Evolutionary conservation across 2,797 vertebrate genomes (phyloP).

Genomic region (Thalassophryne amazonica): DNA sequence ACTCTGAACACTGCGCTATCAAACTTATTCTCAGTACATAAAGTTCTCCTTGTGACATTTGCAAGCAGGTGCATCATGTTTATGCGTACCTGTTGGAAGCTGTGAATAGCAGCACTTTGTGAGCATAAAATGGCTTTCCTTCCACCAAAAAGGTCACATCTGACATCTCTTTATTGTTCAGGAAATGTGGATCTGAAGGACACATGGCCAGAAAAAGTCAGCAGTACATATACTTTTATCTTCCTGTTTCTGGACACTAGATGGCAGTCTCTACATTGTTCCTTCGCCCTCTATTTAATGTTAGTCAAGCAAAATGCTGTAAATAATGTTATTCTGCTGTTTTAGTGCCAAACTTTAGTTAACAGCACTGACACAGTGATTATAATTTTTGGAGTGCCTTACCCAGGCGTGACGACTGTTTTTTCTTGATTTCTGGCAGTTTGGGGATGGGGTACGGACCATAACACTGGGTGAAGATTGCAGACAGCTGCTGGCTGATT

Average conservation of each 20-base stretch:
- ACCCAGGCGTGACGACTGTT: slow-evolving; percentile 77
- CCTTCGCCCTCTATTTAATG: background rate
- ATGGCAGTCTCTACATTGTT: slow-evolving; percentile 31
- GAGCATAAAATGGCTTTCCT: slow-evolving; percentile 81
- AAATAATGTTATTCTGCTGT: background rate
- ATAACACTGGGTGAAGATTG: slow-evolving; percentile 83
- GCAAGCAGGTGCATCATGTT: background rate
- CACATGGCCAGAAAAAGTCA: background rate
- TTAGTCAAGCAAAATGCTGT: background rate
- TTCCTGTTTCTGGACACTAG: slow-evolving; percentile 45
- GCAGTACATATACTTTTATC: background rate
- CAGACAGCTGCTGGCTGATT: slow-evolving; percentile 81
- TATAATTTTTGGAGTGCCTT: no score
- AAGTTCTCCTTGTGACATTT: background rate
- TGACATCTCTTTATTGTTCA: slow-evolving; percentile 84
- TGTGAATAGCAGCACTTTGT: slow-evolving; percentile 82
- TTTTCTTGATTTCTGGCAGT: slow-evolving; percentile 80
- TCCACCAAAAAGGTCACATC: slow-evolving; percentile 84
- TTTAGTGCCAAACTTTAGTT: background rate
- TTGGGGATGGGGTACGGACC: slow-evolving; percentile 83
- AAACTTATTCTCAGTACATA: background rate
- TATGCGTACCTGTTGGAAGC: slow-evolving; percentile 76
- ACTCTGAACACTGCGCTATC: no score
- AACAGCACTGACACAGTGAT: no score
- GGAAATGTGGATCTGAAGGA: slow-evolving; percentile 78